These are phyloP conservation scores for Drosophila virilis DNA, from an alignment of 1,140 invertebrate genomes.

Conservation along the genomic window DNA sequence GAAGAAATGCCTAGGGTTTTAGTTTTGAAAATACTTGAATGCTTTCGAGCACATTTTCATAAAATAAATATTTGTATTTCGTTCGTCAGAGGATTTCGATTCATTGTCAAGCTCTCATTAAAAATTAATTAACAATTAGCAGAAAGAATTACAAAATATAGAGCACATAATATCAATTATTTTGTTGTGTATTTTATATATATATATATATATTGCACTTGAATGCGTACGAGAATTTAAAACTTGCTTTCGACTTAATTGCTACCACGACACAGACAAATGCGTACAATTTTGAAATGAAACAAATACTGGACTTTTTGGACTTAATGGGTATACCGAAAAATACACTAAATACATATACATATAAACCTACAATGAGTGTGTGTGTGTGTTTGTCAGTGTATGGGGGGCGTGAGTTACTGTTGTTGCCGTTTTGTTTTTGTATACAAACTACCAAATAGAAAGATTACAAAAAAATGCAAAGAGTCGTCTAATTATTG, in stretches of 20 bases:
- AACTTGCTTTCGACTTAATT: constrained; percentile 39
- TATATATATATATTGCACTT: constrained; percentile 71
- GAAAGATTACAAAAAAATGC: constrained; percentile 74
- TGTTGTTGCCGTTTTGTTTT: constrained; percentile 26
- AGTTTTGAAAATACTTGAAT: constrained; percentile 66
- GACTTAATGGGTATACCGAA: constrained; percentile 43
- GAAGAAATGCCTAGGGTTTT: constrained; percentile 48
- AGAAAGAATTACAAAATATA: constrained; percentile 51
- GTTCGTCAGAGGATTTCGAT: constrained; percentile 48
- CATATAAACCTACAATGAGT: constrained; percentile 45
- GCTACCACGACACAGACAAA: constrained; percentile 43
- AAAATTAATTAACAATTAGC: constrained; percentile 81
- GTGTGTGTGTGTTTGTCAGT: constrained; percentile 5
- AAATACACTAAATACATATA: constrained; percentile 54
- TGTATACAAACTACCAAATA: constrained; percentile 76
- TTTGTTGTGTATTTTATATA: constrained; percentile 41
- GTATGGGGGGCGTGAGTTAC: neutral
- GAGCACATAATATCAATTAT: constrained; percentile 68
- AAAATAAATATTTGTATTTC: constrained; percentile 40
- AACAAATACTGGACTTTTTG: constrained; percentile 61
- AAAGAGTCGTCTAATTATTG: constrained; percentile 43
- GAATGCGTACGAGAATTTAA: constrained; percentile 67
- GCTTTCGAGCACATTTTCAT: constrained; percentile 64
- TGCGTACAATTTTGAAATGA: constrained; percentile 34
- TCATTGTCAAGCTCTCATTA: constrained; percentile 73